Evolutionary conservation across 2,888 invertebrate species (phyloP), one percentile per base, ranked within the genome.

Genomic region (Plebejus argus): DNA sequence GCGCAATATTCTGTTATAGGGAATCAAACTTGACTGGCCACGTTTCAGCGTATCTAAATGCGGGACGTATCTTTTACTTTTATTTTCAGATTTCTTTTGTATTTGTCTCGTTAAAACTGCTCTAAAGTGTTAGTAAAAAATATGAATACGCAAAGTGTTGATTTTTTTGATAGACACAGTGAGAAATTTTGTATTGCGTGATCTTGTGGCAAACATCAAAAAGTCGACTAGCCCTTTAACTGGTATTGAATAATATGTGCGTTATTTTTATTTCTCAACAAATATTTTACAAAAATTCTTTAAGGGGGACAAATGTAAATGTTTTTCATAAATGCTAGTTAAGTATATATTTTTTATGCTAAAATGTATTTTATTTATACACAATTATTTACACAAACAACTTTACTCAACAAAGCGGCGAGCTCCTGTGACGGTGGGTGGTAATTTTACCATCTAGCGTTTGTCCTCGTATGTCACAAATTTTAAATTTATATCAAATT

Each of bases 401-500:
- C 8, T 76, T 61, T 76, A 76, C 70, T 28, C 53, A 53, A 53
- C 35, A 33, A 56, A 28, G 56, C 61, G 28, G 28, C 23, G 28
- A 15, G 18, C 66, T 66, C 58, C 23, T 23, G 15, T 53, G 15
- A 74, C 18, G 28, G 7, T n/a, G 1, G 39, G 15, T 45, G 5
- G 18, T 20, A 28, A 74, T 53, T 18, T 56, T 6, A 39, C 45
- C 35, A 23, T 18, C 23, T 20, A 61, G 20, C 33, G 35, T 61
- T 45, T 76, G n/a, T 28, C 12, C 12, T 66, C 28, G 23, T 66
- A 6, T 33, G 15, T 33, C 12, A 61, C 12, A 61, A 33, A 66
- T 66, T 66, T 28, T 66, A 66, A 66, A 76, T 76, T 76, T 61
- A 72, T 72, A 58, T 76, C 70, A 79, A 71, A 77, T 56, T 78